phyloP scores from a whole-genome alignment of 1,140 invertebrate species.

The Orussus abietinus region DNA sequence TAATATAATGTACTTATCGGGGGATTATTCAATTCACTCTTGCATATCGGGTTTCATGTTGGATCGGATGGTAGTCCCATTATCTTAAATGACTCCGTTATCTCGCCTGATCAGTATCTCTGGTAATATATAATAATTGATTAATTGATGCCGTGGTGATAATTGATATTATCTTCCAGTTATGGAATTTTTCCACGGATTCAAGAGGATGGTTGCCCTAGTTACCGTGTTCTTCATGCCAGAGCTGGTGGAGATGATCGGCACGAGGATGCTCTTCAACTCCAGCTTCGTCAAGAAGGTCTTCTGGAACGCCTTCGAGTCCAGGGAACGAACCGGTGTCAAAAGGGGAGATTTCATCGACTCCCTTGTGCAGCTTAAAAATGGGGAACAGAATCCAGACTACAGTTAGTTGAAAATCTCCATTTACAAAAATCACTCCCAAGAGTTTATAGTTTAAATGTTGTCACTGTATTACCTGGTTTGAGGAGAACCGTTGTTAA shows the following conservation, averaged over 20 bases:
- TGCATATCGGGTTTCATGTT: no score
- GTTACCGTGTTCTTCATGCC: constrained; percentile 42
- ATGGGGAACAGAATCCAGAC: constrained; percentile 33
- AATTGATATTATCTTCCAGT: constrained; percentile 30
- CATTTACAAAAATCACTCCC: not conserved
- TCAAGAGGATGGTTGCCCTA: constrained; percentile 44
- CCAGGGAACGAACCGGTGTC: constrained; percentile 29
- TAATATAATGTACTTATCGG: no score
- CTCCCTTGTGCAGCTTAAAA: constrained; percentile 40
- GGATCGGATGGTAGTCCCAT: no score
- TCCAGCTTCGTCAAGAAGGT: constrained; percentile 34
- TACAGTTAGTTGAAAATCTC: constrained; percentile 30
- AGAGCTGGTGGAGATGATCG: constrained; percentile 34
- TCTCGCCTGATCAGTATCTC: no score
- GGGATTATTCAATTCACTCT: no score
- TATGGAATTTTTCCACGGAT: constrained; percentile 35
- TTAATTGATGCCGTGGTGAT: no score
- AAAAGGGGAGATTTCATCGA: constrained; percentile 47
- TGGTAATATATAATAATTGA: no score
- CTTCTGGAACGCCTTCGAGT: constrained; percentile 41
- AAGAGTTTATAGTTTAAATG: no score
- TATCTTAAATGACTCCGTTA: no score
- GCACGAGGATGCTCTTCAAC: constrained; percentile 28
- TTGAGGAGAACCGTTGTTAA: no score
- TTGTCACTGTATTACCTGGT: no score